Conservation (phyloP, 2,888 invertebrate species). For the Cheilosia soror region DNA sequence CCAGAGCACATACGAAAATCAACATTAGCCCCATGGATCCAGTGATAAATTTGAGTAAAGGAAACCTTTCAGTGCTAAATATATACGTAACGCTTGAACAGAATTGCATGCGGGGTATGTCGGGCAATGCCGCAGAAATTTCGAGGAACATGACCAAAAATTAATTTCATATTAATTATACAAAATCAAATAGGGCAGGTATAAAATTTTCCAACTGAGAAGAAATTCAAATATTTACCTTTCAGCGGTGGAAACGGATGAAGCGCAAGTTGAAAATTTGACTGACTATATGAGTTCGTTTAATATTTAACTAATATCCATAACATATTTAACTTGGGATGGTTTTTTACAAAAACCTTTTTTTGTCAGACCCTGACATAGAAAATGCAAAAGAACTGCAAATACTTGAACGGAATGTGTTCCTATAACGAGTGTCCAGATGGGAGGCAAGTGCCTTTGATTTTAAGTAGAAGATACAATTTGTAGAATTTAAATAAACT, state of each 20-base stretch:
- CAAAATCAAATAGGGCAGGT: slow-evolving; percentile 68
- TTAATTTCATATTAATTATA: slow-evolving; percentile 74
- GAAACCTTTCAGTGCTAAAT: slow-evolving; percentile 32
- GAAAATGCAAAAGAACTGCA: neutral
- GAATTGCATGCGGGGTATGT: neutral
- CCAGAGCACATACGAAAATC: slow-evolving; percentile 71
- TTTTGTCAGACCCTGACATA: neutral
- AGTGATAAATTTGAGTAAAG: slow-evolving; percentile 39
- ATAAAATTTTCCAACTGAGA: slow-evolving; percentile 37
- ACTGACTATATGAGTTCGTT: neutral
- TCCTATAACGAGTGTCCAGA: too few relatives aligned
- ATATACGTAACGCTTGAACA: slow-evolving; percentile 1
- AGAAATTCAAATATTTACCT: slow-evolving; percentile 66
- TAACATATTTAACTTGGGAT: neutral
- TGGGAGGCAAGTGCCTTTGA: too few relatives aligned
- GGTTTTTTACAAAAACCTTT: neutral
- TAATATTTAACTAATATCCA: neutral
- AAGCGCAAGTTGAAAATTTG: neutral
- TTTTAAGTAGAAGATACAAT: too few relatives aligned
- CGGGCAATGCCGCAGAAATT: slow-evolving; percentile 28
- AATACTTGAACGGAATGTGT: neutral
- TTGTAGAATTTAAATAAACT: too few relatives aligned
- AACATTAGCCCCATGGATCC: slow-evolving; percentile 63
- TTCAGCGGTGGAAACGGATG: slow-evolving; percentile 22
- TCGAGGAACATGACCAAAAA: slow-evolving; percentile 38